Evolutionary conservation across 2,888 invertebrate species (phyloP), one percentile per base, ranked within the genome.

Genomic region (Drosophila kanekoi): DNA sequence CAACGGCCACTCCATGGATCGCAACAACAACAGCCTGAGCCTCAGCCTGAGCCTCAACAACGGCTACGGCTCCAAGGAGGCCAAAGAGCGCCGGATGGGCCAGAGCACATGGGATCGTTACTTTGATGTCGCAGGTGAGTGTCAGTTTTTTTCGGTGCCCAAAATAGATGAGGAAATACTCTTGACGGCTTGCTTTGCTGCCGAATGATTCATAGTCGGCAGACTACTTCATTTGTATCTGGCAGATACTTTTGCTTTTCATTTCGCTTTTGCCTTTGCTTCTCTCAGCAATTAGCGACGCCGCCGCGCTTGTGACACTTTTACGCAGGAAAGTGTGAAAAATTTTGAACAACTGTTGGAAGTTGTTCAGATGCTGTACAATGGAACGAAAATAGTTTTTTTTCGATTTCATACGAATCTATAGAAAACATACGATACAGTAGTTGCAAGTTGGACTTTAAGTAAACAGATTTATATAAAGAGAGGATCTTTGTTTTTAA

Each of bases 51-150:
- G 69, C 13, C 65, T 77, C n/a, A 58, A 23, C 57, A 82, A 85
- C 5, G 77, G 81, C 33, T 53, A 75, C 20, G 61, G 67, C 9
- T 32, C 43, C 33, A 62, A 72, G 58, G 72, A 76, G 54, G 62
- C 72, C 33, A 84, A 82, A 44, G 89, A 70, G 16, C 79, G 68
- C 11, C 81, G 85, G 11, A 64, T 87, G 69, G 85, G 82, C 14
- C 23, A 65, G 51, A 81, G 79, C 64, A 59, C 79, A 41, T 81
- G 87, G 83, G 90, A 90, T 61, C 83, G 79, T 18, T 84, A 79
- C 74, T 89, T 78, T 67, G 87, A 89, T 77, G 79, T 79, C 18
- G 79, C 88, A 81, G 90, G 91, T 91, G 76, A 91, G 91, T 87
- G 70, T 28, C 28, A 62, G 54, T 20, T 20, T 11, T 40, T 18